Base-by-base conservation (phyloP, 1,140 invertebrate species). In the Drosophila repleta region DNA sequence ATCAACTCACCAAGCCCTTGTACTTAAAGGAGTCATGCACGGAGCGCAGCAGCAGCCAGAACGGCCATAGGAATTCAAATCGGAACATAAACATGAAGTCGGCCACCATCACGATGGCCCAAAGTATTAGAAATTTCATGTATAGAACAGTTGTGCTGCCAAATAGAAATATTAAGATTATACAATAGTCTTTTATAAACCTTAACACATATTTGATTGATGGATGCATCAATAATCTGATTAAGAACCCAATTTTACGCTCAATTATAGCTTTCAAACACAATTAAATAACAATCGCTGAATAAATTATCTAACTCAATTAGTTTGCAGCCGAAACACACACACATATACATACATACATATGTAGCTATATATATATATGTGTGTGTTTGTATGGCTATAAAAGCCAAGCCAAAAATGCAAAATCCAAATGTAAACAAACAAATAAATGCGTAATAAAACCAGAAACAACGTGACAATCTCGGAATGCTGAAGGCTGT, bases 51-150 rank as follows among this genome's bases (percentile, higher is more conserved):
- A 99, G 94, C 75, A 99, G 94, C 97, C 98, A 99, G 93, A 99
- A 98, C 48, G 98, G 98, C 97, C 98, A 99, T 78, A 99, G 94
- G 93, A 99, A 99, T 94, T 99, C 99, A 94, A 99, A 99, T 84
- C 98, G 96, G 93, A 99, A 99, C 93, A 99, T 98, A 92, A 99
- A 94, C 93, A 99, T 96, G 93, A 99, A 99, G 93, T 99, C 98
- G 79, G 97, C 97, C 92, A 98, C 94, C 91, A 99, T 96, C 65
- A 99, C 97, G 92, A 98, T 94, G 74, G 96, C 95, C 98, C 98
- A 99, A 92, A 99, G 94, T 92, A 98, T 93, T 78, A 99, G 94
- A 93, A 99, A 98, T 93, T 99, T 99, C 92, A 99, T 93, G 93
- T 99, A 99, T 90, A 98, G 93, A 90, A 99, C 94, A 78, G 97